A percentile compares a stretch with the other conserved stretches of the same genome.
These are phyloP conservation scores for Drosophila nigricruria DNA, from an alignment of 2,888 invertebrate genomes.

Conservation along the genomic window DNA sequence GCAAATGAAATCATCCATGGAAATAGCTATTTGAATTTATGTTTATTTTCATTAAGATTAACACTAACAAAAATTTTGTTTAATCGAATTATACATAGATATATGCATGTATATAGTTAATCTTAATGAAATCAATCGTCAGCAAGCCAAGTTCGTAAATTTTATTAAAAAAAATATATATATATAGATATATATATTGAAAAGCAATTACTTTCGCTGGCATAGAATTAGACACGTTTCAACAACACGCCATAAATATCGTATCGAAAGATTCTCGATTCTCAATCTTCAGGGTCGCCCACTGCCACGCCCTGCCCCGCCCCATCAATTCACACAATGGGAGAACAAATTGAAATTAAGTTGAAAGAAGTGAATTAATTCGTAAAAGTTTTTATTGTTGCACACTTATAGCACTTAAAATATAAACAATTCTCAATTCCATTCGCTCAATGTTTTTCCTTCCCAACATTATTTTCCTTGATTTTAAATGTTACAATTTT, in stretches of 20 bases:
- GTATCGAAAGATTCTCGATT: conserved; percentile 4
- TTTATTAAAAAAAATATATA: background rate
- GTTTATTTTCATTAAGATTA: background rate
- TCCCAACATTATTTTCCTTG: background rate
- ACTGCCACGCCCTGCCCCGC: background rate
- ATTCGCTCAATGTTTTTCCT: conserved; percentile 13
- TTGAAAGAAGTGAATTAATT: conserved; percentile 55
- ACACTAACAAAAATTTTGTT: background rate
- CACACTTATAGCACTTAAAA: conserved; percentile 76
- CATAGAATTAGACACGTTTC: conserved; percentile 26
- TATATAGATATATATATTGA: background rate
- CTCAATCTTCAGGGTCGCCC: conserved; percentile 37
- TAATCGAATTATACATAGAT: background rate
- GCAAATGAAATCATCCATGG: background rate
- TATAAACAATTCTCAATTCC: conserved; percentile 65
- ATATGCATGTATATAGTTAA: background rate
- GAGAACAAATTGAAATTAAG: conserved; percentile 33
- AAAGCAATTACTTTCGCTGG: conserved; percentile 24
- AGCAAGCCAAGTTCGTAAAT: background rate
- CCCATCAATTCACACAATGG: conserved; percentile 36
- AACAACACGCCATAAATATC: conserved; percentile 18
- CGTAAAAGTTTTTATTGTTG: conserved; percentile 75
- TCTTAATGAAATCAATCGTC: conserved; percentile 27
- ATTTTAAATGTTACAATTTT: conserved; percentile 31
- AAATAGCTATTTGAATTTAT: background rate